Percentiles rank a stretch among this genome's conserved stretches.
These are phyloP conservation scores for Eurytoma californica DNA, from an alignment of 2,888 invertebrate genomes.

Conservation along the genomic window DNA sequence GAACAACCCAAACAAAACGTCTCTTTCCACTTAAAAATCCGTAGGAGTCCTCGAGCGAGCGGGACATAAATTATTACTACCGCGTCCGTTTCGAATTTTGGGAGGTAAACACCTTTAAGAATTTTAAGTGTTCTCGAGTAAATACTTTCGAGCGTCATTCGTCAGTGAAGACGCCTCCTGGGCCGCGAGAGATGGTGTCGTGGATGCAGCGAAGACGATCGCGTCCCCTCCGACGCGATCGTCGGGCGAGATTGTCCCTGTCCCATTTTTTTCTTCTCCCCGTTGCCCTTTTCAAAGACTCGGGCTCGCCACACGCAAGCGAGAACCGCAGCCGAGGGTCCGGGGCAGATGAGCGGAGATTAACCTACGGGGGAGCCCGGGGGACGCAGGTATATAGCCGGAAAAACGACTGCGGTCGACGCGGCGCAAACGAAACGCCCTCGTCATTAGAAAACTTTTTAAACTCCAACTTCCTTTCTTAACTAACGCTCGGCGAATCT, in stretches of 20 bases:
- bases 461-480: not conserved
- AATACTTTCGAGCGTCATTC: constrained; percentile 20
- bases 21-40: constrained; percentile 4
- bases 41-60: not conserved
- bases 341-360: constrained; percentile 36
- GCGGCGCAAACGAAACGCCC: not conserved
- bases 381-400: constrained; percentile 18
- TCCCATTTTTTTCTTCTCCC: not conserved
- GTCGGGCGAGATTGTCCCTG: constrained; percentile 24
- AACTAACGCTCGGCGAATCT: no score
- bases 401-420: not conserved
- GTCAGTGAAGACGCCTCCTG: not conserved
- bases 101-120: not conserved
- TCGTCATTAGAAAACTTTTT: constrained; percentile 1
- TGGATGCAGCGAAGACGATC: constrained; percentile 41
- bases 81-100: not conserved
- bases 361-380: not conserved
- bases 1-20: not conserved
- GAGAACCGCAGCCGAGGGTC: constrained; percentile 2
- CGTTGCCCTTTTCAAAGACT: constrained; percentile 20
- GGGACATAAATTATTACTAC: constrained; percentile 31
- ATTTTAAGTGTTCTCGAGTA: not conserved
- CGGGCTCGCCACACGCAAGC: constrained; percentile 12
- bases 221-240: constrained; percentile 13
- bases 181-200: constrained; percentile 34